Evolutionary conservation across 2,113 vertebrate genomes (phyloP).

Genomic region (Phrynosoma blainvillii): DNA sequence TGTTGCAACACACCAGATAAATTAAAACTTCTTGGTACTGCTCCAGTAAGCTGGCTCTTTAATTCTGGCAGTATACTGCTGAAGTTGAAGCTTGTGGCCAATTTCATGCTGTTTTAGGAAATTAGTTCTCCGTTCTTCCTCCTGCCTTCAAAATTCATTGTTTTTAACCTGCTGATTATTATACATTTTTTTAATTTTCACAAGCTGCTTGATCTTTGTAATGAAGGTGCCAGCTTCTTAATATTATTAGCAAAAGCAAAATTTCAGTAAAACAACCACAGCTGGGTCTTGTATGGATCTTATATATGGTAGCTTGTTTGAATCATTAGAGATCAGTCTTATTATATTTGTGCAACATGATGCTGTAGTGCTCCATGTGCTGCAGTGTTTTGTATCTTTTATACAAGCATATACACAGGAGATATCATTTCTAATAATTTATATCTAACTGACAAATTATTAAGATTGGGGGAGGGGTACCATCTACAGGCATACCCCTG

Average conservation of each 20-base stretch:
- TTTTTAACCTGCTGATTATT: slow-evolving; percentile 16
- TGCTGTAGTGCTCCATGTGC: no score
- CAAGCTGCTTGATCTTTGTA: slow-evolving; percentile 19
- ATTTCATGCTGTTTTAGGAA: slow-evolving; percentile 29
- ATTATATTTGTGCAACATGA: not conserved
- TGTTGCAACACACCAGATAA: not conserved
- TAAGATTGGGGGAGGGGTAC: not conserved
- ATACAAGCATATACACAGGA: not conserved
- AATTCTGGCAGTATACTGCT: not conserved
- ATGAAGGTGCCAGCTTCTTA: slow-evolving; percentile 14
- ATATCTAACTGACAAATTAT: not conserved
- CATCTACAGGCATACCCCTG: no score
- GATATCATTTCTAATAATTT: not conserved
- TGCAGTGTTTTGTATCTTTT: not conserved
- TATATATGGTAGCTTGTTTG: not conserved
- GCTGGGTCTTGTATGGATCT: not conserved
- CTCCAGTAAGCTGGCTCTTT: slow-evolving; percentile 10
- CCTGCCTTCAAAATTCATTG: slow-evolving; percentile 6
- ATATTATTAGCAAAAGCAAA: not conserved
- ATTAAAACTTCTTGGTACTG: not conserved
- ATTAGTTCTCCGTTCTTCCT: slow-evolving; percentile 16
- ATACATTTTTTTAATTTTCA: slow-evolving; percentile 11
- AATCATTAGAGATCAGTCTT: not conserved
- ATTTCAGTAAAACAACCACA: slow-evolving; percentile 7
- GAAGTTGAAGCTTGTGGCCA: slow-evolving; percentile 6